A percentile compares a stretch with the other conserved stretches of the same genome.
phyloP scores from a whole-genome alignment of 2,888 invertebrate genomes.

The Drosophila kanekoi region DNA sequence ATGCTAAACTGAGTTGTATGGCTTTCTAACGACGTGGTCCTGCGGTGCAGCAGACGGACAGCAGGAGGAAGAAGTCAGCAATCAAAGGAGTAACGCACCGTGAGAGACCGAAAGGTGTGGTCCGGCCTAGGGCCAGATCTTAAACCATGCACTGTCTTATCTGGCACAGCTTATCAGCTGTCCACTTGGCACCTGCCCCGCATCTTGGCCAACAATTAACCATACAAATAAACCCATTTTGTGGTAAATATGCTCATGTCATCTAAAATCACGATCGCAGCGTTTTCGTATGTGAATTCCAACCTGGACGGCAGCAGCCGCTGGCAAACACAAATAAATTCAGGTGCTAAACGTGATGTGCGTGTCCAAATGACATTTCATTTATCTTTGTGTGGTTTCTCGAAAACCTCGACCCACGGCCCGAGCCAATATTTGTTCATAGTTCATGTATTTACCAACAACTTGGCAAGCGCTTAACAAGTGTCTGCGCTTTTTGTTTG shows the following conservation, averaged over 20 bases:
- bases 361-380: slow-evolving; percentile 72
- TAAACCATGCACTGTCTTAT: slow-evolving; percentile 24
- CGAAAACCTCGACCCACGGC: slow-evolving; percentile 15
- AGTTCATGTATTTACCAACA: slow-evolving; percentile 49
- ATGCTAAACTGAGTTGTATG: slow-evolving; percentile 69
- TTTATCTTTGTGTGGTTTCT: slow-evolving; percentile 53
- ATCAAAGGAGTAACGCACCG: slow-evolving; percentile 38
- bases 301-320: slow-evolving; percentile 27
- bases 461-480: slow-evolving; percentile 65
- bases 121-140: slow-evolving; percentile 13
- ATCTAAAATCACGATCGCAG: slow-evolving; percentile 71
- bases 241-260: slow-evolving; percentile 72
- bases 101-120: slow-evolving; percentile 56
- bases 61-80: no score
- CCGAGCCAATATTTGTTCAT: slow-evolving; percentile 56
- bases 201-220: slow-evolving; percentile 24
- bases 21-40: slow-evolving; percentile 61
- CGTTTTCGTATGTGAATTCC: slow-evolving; percentile 16
- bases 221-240: slow-evolving; percentile 56
- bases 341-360: slow-evolving; percentile 70
- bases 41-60: slow-evolving; percentile 29
- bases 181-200: slow-evolving; percentile 45
- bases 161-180: slow-evolving; percentile 25
- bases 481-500: slow-evolving; percentile 56
- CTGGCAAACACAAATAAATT: slow-evolving; percentile 51